These are phyloP conservation scores for Catocala sponsa DNA, from an alignment of 2,888 invertebrate species.

Conservation along the genomic window DNA sequence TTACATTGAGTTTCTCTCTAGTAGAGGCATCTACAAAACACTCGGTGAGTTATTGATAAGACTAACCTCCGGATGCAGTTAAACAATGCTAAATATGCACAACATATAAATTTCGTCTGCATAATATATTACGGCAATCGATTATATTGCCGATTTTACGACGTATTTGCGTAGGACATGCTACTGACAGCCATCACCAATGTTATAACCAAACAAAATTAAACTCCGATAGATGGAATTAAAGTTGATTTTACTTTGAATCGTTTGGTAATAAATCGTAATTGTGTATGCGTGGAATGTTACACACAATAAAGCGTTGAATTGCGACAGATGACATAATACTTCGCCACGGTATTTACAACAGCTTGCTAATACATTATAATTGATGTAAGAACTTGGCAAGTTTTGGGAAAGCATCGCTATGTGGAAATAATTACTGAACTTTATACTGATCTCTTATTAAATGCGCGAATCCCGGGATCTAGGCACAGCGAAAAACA, in stretches of 20 bases:
- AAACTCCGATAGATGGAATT: accelerated
- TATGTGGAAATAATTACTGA: no score
- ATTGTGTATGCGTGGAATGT: constrained; percentile 36
- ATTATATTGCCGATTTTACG: constrained; percentile 31
- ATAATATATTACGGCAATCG: not conserved
- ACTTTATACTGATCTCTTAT: no score
- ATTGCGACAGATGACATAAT: constrained; percentile 33
- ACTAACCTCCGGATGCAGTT: constrained; percentile 2
- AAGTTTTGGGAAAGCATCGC: no score
- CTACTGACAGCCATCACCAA: not conserved
- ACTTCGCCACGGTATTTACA: constrained; percentile 12
- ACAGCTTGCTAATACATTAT: no score
- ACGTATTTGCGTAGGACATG: constrained; percentile 16
- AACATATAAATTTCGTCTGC: not conserved
- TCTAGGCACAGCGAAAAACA: no score
- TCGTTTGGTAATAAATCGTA: constrained; percentile 21
- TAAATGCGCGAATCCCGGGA: no score
- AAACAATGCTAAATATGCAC: constrained; percentile 17
- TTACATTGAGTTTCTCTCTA: no score
- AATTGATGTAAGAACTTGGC: no score
- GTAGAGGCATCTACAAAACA: no score
- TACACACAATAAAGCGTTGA: constrained; percentile 38
- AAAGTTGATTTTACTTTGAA: constrained; percentile 15
- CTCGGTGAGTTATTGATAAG: not conserved
- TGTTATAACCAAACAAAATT: not conserved